These are phyloP conservation scores for Erebia aethiops DNA, from an alignment of 2,888 invertebrate species.

Conservation along the genomic window DNA sequence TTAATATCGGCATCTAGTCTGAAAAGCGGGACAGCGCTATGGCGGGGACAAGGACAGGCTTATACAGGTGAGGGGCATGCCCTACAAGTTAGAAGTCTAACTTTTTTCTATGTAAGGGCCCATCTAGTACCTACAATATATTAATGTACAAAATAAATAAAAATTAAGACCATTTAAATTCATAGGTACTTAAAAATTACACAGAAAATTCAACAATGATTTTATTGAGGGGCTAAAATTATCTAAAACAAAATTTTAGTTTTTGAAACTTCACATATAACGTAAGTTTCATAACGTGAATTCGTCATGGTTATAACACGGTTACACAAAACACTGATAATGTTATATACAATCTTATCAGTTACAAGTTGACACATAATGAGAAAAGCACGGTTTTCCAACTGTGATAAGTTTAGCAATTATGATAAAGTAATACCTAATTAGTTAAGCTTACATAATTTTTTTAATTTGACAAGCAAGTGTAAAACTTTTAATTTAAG, in stretches of 20 bases:
- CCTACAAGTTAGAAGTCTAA: too few relatives aligned
- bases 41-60: too few relatives aligned
- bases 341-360: constrained; percentile 11
- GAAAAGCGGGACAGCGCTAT: too few relatives aligned
- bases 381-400: constrained; percentile 8
- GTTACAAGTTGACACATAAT: constrained; percentile 6
- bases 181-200: too few relatives aligned
- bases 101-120: too few relatives aligned
- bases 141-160: too few relatives aligned
- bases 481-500: too few relatives aligned
- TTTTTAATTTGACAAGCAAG: background rate
- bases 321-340: background rate
- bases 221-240: background rate
- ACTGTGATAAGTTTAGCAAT: background rate
- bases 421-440: background rate
- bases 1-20: too few relatives aligned
- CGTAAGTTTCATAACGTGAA: background rate
- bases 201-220: background rate
- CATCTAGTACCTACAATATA: too few relatives aligned
- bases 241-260: background rate
- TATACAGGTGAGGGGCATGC: too few relatives aligned
- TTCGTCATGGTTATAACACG: background rate
- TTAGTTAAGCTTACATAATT: background rate
- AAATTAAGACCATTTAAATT: too few relatives aligned
- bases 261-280: background rate